Conservation (phyloP, 1,140 invertebrate species). For the Oreohelix idahoensis region DNA sequence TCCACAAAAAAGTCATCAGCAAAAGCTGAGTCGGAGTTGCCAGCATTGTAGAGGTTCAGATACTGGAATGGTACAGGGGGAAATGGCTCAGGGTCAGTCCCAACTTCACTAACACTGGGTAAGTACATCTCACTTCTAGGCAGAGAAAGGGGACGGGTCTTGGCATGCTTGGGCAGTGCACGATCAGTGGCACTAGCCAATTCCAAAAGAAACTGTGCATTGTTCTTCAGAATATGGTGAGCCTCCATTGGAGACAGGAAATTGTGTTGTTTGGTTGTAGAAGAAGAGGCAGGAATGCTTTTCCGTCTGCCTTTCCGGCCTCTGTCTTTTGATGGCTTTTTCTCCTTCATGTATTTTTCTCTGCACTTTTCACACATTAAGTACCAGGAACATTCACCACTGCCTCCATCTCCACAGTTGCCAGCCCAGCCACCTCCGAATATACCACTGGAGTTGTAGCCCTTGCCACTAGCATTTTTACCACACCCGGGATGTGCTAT, state of each 20-base stretch:
- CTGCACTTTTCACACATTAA: constrained; percentile 91
- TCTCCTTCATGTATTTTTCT: constrained; percentile 83
- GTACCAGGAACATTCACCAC: constrained; percentile 90
- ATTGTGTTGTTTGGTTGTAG: constrained; percentile 58
- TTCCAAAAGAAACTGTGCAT: constrained; percentile 94
- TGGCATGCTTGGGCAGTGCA: constrained; percentile 62
- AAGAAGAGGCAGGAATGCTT: constrained; percentile 31
- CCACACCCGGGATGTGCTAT: constrained; percentile 91
- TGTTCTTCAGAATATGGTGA: constrained; percentile 89
- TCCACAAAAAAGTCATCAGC: constrained; percentile 70
- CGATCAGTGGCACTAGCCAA: constrained; percentile 81
- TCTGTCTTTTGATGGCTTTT: constrained; percentile 71
- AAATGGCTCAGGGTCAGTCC: constrained; percentile 67
- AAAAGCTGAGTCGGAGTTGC: constrained; percentile 70
- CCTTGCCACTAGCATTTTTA: constrained; percentile 86
- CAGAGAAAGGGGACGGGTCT: constrained; percentile 39
- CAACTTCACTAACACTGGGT: constrained; percentile 68
- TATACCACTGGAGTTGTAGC: constrained; percentile 88
- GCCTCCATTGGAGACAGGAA: constrained; percentile 76
- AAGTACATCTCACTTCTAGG: constrained; percentile 74
- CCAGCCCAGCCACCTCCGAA: constrained; percentile 90
- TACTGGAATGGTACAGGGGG: constrained; percentile 68
- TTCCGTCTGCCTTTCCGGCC: constrained; percentile 69
- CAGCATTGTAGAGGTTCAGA: constrained; percentile 63
- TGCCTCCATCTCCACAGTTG: constrained; percentile 89